Percentiles rank a stretch among this genome's conserved stretches.
Conservation (phyloP, 1,140 invertebrate species). For the Anastatus disparis region DNA sequence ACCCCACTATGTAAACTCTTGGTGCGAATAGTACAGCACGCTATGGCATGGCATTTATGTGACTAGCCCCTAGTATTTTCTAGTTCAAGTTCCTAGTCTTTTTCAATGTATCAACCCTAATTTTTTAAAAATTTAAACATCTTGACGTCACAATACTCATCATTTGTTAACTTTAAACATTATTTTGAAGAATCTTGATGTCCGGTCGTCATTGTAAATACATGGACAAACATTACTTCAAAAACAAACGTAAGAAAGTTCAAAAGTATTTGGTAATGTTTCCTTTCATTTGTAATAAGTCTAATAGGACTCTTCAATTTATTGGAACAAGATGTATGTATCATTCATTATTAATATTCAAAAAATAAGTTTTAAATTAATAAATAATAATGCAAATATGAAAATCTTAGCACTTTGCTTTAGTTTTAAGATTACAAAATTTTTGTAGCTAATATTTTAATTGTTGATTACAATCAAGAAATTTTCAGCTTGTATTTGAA, state of each 20-base stretch:
- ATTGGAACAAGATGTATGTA: slow-evolving; percentile 55
- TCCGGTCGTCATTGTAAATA: background rate
- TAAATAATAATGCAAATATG: background rate
- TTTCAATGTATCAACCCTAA: too few species aligned
- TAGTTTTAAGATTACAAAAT: slow-evolving; percentile 16
- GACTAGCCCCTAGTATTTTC: too few species aligned
- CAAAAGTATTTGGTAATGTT: slow-evolving; percentile 49
- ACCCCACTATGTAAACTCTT: too few species aligned
- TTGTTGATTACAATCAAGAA: too few species aligned
- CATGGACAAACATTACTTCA: background rate
- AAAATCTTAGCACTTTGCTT: background rate
- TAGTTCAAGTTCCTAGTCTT: too few species aligned
- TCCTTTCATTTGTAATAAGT: slow-evolving; percentile 53
- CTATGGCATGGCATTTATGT: too few species aligned
- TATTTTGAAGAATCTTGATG: background rate
- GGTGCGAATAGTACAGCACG: too few species aligned
- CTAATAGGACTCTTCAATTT: slow-evolving; percentile 47
- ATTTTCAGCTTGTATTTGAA: too few species aligned
- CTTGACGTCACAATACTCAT: too few species aligned
- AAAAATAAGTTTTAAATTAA: background rate
- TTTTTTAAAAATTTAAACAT: too few species aligned
- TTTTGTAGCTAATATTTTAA: too few species aligned
- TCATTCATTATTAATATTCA: slow-evolving; percentile 12
- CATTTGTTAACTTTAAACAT: slow-evolving; percentile 1
- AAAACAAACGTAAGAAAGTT: slow-evolving; percentile 4